Conservation (phyloP, 2,797 vertebrate species). For the Morus bassanus region DNA sequence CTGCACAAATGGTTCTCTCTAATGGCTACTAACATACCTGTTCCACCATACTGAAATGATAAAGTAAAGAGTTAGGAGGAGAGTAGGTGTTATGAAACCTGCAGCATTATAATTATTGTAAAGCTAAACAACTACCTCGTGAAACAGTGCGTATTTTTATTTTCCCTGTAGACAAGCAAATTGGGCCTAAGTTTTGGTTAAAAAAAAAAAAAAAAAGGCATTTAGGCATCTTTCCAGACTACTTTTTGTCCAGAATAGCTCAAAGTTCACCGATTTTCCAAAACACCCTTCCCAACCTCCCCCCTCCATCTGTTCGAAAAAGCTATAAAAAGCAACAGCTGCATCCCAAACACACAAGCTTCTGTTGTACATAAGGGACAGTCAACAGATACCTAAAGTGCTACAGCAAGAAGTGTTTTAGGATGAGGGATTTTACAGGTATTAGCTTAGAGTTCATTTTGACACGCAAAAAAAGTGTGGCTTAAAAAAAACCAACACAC, state of each 20-base stretch:
- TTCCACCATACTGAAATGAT: not conserved
- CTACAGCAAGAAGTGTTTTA: not conserved
- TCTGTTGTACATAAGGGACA: not conserved
- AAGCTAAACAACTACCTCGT: not conserved
- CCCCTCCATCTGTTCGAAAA: not conserved
- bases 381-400: not conserved
- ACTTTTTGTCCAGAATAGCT: not conserved
- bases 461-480: not conserved
- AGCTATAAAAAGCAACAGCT: not conserved
- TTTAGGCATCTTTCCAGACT: not conserved
- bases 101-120: not conserved
- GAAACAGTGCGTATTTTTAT: not conserved
- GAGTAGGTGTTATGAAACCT: not conserved
- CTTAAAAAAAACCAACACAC: not conserved
- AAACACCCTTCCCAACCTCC: not conserved
- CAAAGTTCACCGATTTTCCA: not conserved
- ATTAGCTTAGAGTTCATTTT: not conserved
- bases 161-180: not conserved
- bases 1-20: not conserved
- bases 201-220: not conserved
- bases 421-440: not conserved
- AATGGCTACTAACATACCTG: not conserved
- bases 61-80: not conserved
- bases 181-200: accelerated
- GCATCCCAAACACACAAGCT: not conserved